These are phyloP conservation scores for Falco columbarius DNA, from an alignment of 2,797 vertebrate genomes.

Conservation along the genomic window DNA sequence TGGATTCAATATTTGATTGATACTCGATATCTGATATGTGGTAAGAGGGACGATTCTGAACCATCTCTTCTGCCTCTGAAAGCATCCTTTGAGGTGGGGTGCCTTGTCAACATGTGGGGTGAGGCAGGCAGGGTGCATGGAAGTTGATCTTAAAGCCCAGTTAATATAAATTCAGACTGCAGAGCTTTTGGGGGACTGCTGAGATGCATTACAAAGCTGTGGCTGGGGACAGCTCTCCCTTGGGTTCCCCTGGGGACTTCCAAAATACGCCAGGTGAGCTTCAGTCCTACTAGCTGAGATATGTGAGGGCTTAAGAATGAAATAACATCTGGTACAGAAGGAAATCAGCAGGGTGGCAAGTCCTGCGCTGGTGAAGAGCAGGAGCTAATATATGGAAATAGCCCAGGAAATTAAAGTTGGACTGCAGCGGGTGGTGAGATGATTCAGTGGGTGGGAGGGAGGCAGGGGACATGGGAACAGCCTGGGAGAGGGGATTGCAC, in stretches of 20 bases:
- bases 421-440: not conserved
- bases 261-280: not conserved
- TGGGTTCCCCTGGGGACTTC: not conserved
- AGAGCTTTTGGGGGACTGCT: not conserved
- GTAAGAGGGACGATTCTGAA: not conserved
- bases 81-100: not conserved
- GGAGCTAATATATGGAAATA: not conserved
- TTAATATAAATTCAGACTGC: not conserved
- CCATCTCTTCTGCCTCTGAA: fast-evolving
- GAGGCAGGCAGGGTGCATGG: not conserved
- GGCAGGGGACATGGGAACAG: not conserved
- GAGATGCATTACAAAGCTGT: fast-evolving
- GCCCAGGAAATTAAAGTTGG: not conserved
- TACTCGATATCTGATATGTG: not conserved
- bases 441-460: not conserved
- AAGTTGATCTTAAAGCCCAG: not conserved
- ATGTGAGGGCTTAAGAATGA: not conserved
- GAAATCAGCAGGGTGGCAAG: not conserved
- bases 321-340: not conserved
- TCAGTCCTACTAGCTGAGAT: not conserved
- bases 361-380: not conserved
- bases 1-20: no score
- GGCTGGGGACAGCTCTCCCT: not conserved
- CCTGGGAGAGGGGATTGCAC: not conserved
- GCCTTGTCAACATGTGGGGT: not conserved